Evolutionary conservation across 2,113 vertebrate genomes (phyloP), one percentile per base, ranked within the genome.

Genomic region (Hemiprocne comata): DNA sequence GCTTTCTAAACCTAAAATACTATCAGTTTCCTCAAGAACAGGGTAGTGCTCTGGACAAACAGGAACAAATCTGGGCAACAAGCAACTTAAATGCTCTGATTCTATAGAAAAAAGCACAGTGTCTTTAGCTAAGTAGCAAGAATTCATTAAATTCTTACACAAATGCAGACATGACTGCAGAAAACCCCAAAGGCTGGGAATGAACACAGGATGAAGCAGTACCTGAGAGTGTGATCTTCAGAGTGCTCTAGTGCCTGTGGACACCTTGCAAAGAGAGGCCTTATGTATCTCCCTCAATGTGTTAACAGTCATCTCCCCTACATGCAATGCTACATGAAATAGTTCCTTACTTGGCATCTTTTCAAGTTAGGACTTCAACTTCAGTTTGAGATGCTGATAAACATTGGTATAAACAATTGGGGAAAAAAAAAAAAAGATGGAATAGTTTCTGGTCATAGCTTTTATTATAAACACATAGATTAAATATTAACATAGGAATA

Each of bases 381-480:
- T 73, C 38, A 69, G 10, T 80, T 85, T 76, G 67, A 53, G 55
- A 76, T 58, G 50, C 54, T 74, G 64, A 23, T 73, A 77, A 62
- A 72, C 31, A 31, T 5, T 70, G 25, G 6, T 65, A 61, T 40
- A 62, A 76, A 55, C 8, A 92, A 70, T 0, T 31, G 5, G 11
- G 2, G 34, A n/a, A 42, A 44, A 46, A 46, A 46, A 46, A 42
- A 42, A 51, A 40, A 42, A 34, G 36, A 51, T 6, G 2, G 17
- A 51, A 9, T 70, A 67, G 26, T 58, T 91, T 74, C 31, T 87
- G 17, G 70, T 91, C 17, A 36, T 67, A 80, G 77, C 25, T 80
- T 95, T 91, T 85, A 94, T 95, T 79, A 51, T 64, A 85, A 95
- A 95, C 34, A 73, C 18, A 33, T 13, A 85, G 73, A 89, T 92